Percentiles rank a stretch among this genome's conserved stretches.
These are phyloP conservation scores for Poeciliopsis prolifica DNA, from an alignment of 2,113 vertebrate genomes.

Conservation along the genomic window DNA sequence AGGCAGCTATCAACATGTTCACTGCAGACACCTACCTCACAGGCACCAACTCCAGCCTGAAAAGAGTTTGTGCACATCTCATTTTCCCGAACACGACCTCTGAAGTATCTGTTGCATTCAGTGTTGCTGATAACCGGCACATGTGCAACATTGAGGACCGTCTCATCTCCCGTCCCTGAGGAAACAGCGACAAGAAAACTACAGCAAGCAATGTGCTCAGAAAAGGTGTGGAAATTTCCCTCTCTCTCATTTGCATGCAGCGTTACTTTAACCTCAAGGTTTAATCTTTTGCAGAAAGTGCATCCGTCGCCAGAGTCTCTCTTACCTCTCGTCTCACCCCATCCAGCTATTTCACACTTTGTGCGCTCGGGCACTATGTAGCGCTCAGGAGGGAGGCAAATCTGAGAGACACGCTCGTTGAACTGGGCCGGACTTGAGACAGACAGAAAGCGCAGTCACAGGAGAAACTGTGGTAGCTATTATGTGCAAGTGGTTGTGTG, in stretches of 20 bases:
- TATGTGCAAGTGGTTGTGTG: not conserved
- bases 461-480: not conserved
- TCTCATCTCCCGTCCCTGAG: slow-evolving; percentile 83
- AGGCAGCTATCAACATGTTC: not conserved
- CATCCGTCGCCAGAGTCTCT: slow-evolving; percentile 11
- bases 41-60: slow-evolving; percentile 84
- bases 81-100: slow-evolving; percentile 84
- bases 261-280: slow-evolving; percentile 29
- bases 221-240: slow-evolving; percentile 11
- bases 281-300: not conserved
- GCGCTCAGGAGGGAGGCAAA: slow-evolving; percentile 92
- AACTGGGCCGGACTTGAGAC: slow-evolving; percentile 81
- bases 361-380: slow-evolving; percentile 86
- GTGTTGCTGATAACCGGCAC: slow-evolving; percentile 85
- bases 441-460: slow-evolving; percentile 34
- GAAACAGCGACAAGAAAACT: slow-evolving; percentile 15
- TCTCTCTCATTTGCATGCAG: slow-evolving; percentile 33
- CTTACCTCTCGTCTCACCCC: slow-evolving; percentile 92
- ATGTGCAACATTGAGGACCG: slow-evolving; percentile 85
- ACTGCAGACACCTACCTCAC: slow-evolving; percentile 82
- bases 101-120: slow-evolving; percentile 85
- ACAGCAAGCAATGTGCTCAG: slow-evolving; percentile 21
- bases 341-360: slow-evolving; percentile 91
- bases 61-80: slow-evolving; percentile 92
- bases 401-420: slow-evolving; percentile 88